phyloP scores from a whole-genome alignment of 2,113 vertebrate species.

The Phrynocephalus versicolor region DNA sequence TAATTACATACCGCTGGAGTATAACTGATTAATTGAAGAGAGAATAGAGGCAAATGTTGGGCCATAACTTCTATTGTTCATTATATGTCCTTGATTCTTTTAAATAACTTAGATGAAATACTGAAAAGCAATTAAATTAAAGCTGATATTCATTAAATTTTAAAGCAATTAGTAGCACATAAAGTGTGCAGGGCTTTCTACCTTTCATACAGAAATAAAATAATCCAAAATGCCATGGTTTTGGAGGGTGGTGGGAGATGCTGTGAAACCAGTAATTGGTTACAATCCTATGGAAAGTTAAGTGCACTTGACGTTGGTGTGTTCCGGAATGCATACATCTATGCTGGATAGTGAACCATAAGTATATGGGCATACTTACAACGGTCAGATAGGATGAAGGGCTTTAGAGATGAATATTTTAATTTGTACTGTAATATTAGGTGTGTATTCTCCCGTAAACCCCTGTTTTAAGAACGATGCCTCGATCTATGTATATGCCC shows the following conservation, averaged over 20 bases:
- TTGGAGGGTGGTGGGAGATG: too few species aligned
- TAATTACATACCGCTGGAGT: slow-evolving; percentile 80
- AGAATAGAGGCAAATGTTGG: slow-evolving; percentile 80
- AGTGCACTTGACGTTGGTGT: slow-evolving; percentile 17
- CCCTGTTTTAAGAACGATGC: not conserved
- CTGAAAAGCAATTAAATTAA: slow-evolving; percentile 79
- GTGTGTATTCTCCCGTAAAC: not conserved
- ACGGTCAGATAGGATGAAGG: too few species aligned
- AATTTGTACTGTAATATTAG: not conserved
- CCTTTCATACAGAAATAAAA: slow-evolving; percentile 61
- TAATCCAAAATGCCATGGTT: slow-evolving; percentile 40
- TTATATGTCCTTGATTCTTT: slow-evolving; percentile 80
- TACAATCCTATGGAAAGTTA: not conserved
- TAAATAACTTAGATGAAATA: slow-evolving; percentile 81
- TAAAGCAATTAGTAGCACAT: slow-evolving; percentile 80
- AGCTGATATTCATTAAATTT: slow-evolving; percentile 81
- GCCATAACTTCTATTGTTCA: slow-evolving; percentile 77
- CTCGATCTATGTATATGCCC: not conserved
- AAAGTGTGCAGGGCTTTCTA: slow-evolving; percentile 67
- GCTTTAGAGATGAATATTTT: not conserved
- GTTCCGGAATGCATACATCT: not conserved
- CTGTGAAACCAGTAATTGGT: slow-evolving; percentile 10
- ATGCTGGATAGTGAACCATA: not conserved
- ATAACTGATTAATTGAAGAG: slow-evolving; percentile 87
- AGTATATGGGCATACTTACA: too few species aligned